Percentiles rank a stretch among this genome's conserved stretches.
These are phyloP conservation scores for Oreochromis grahami DNA, from an alignment of 2,797 vertebrate species.

Conservation along the genomic window DNA sequence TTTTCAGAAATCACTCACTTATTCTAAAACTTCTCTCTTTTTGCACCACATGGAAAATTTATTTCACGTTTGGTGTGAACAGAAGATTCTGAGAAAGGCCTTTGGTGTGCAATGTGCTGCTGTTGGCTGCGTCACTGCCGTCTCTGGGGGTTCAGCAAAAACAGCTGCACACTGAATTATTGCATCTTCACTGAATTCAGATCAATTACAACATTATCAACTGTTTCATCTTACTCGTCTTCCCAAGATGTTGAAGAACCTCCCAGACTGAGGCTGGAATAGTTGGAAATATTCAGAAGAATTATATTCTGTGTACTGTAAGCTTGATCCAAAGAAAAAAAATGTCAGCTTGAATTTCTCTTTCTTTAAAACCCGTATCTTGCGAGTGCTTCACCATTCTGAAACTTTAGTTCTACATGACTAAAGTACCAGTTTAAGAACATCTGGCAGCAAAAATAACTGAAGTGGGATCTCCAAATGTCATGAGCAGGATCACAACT, in stretches of 20 bases:
- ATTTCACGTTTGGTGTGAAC: not conserved
- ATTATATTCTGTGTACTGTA: not conserved
- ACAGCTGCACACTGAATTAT: not conserved
- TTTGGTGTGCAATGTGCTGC: not conserved
- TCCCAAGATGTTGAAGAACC: not conserved
- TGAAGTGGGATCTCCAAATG: not conserved
- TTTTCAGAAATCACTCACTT: not conserved
- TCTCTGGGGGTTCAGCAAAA: not conserved
- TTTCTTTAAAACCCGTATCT: not conserved
- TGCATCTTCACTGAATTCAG: accelerated
- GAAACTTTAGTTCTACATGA: not conserved
- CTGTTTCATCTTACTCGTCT: not conserved
- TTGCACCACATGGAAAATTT: not conserved
- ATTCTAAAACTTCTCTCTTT: not conserved
- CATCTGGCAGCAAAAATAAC: not conserved
- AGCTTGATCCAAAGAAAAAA: accelerated
- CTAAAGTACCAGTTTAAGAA: not conserved
- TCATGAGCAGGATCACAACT: not conserved
- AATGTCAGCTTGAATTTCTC: not conserved
- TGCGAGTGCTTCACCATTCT: not conserved
- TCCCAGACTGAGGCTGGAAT: not conserved
- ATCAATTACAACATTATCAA: accelerated
- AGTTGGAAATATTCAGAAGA: not conserved
- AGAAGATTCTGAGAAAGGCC: not conserved
- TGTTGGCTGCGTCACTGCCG: not conserved